Base-by-base conservation (phyloP, 2,113 vertebrate genomes). In the Ptyas mucosa region DNA sequence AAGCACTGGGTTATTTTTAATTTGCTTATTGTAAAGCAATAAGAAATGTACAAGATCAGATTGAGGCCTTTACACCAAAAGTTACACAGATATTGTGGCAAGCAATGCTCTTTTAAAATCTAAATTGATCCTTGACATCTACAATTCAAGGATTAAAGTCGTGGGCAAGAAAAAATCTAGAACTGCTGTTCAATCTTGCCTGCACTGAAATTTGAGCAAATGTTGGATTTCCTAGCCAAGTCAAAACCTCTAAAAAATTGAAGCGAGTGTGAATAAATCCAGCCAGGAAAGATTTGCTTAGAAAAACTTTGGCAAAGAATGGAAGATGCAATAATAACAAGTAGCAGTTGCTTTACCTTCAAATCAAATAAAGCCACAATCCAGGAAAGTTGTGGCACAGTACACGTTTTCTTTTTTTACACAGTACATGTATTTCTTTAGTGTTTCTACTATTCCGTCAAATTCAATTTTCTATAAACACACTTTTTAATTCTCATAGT, bases 221-320 rank as follows among this genome's bases (percentile, higher is more conserved):
- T 34, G 14, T 49, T 69, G 86, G 58, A 58, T 53, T 34, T 92
- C 52, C 86, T 58, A 53, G 85, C 86, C 26, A 12, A 49, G 29
- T n/a, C 49, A 49, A 87, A 52, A 39, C 49, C 34, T 88, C 91
- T 34, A 52, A 92, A 61, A 49, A 69, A 92, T 88, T 88, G 55
- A 64, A 92, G 86, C 20, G 51, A 87, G 86, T 39, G 86, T 64
- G 87, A 53, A 53, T 69, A 92, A 92, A 64, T 92, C 85, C 23
- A 87, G 24, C 29, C 21, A 39, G 57, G 3, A 57, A 39, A 24
- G 46, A 53, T 69, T 43, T 69, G 49, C 23, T 39, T 21, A 57
- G 85, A 15, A 69, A 92, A 88, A 24, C 12, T 69, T 92, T 88
- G 39, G 57, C 55, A 49, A 87, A 87, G 10, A 4, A 90, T 43